phyloP scores from a whole-genome alignment of 1,140 invertebrate genomes.

The Watersipora subatra region DNA sequence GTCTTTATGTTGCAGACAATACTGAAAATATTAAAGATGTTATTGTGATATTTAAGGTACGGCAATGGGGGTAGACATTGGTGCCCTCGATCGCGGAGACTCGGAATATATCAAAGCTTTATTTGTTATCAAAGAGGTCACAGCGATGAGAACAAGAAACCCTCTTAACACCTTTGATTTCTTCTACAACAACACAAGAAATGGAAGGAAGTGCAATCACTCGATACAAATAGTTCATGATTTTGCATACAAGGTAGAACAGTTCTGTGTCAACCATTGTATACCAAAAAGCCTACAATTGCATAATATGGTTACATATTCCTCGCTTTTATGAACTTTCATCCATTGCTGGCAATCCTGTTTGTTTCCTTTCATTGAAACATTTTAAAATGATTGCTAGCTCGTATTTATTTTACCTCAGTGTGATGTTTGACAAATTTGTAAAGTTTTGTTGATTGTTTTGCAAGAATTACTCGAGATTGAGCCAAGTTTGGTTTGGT shows the following conservation, averaged over 20 bases:
- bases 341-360: no score
- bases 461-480: no score
- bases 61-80: constrained; percentile 63
- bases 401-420: no score
- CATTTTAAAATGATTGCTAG: no score
- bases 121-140: not conserved
- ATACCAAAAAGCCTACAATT: no score
- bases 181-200: constrained; percentile 61
- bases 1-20: not conserved
- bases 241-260: constrained; percentile 66
- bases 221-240: constrained; percentile 67
- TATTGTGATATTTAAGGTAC: constrained; percentile 50
- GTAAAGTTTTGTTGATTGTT: no score
- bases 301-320: no score
- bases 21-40: constrained; percentile 4
- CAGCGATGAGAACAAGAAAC: constrained; percentile 57
- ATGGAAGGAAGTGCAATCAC: constrained; percentile 58
- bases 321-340: no score
- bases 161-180: constrained; percentile 67
- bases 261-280: no score
- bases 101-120: constrained; percentile 64
- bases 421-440: no score
- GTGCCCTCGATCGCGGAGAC: constrained; percentile 52
- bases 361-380: no score
- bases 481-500: no score